phyloP scores from a whole-genome alignment of 37 sponge, comb jelly and placozoan species.

The Spongilla lacustris region DNA sequence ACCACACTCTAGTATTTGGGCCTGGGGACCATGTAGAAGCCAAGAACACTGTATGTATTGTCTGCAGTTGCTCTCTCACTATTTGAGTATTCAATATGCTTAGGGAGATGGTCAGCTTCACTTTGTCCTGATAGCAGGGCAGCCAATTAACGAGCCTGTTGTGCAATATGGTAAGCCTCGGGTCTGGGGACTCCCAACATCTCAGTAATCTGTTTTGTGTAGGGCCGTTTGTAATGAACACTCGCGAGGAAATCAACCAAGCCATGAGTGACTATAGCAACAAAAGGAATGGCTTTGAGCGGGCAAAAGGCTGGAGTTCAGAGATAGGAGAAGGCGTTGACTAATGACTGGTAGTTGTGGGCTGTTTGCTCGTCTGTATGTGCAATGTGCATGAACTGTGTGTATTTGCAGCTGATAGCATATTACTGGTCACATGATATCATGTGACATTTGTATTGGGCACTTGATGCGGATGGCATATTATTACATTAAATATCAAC shows the following conservation, averaged over 20 bases:
- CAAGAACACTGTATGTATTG: conserved; percentile 46
- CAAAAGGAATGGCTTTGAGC: conserved; percentile 80
- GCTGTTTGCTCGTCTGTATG: neutral
- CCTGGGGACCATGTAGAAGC: conserved; percentile 55
- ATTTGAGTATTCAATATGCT: neutral
- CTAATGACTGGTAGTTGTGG: neutral
- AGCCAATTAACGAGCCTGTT: conserved; percentile 90
- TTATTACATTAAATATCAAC: neutral
- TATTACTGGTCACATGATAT: neutral
- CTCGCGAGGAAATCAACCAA: conserved; percentile 76
- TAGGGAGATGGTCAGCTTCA: conserved; percentile 52
- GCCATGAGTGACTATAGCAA: conserved; percentile 77
- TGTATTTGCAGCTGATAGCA: neutral
- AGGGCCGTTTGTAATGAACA: conserved; percentile 98
- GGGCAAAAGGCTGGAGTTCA: conserved; percentile 65
- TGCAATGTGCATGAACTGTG: neutral
- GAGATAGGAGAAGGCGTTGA: conserved; percentile 50
- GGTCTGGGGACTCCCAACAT: neutral
- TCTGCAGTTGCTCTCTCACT: neutral
- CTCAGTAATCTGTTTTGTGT: neutral
- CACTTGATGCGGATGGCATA: neutral
- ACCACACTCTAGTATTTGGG: conserved; percentile 81
- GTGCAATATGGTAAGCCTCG: conserved; percentile 70
- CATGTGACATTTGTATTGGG: neutral
- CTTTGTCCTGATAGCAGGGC: conserved; percentile 91